Evolutionary conservation across 1,140 invertebrate genomes (phyloP).

Genomic region (Drosophila nigrodunni): DNA sequence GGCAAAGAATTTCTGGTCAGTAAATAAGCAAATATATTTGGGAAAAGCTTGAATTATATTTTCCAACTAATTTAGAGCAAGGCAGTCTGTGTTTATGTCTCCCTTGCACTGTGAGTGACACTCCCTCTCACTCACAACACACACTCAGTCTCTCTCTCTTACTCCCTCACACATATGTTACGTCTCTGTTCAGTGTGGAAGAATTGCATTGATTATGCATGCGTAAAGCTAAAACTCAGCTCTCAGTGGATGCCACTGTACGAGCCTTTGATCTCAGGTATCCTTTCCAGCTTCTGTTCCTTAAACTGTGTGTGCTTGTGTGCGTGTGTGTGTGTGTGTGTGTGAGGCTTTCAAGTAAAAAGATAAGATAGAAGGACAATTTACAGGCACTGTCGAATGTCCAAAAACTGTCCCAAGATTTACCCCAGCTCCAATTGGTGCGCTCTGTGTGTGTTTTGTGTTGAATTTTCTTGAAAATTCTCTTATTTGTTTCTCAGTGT

Average conservation of each 20-base stretch:
- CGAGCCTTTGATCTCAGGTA: conserved; percentile 49
- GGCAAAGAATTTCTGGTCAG: conserved; percentile 4
- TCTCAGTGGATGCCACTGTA: conserved; percentile 35
- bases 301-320: background rate
- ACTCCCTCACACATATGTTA: conserved; percentile 5
- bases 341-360: conserved; percentile 68
- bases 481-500: conserved; percentile 52
- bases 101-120: conserved; percentile 20
- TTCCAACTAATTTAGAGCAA: conserved; percentile 68
- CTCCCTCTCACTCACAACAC: background rate
- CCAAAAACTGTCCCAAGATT: conserved; percentile 58
- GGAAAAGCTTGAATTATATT: conserved; percentile 61
- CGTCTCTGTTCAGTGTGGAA: conserved; percentile 40
- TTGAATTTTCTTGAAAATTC: conserved; percentile 77
- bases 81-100: conserved; percentile 15
- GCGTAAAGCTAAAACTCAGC: conserved; percentile 72
- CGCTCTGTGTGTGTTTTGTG: conserved; percentile 23
- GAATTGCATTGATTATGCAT: conserved; percentile 81
- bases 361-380: conserved; percentile 72
- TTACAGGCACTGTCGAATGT: conserved; percentile 33
- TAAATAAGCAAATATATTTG: conserved; percentile 33
- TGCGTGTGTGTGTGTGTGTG: conserved; percentile 27
- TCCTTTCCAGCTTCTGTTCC: conserved; percentile 15
- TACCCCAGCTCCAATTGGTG: conserved; percentile 43
- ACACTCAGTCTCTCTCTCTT: conserved; percentile 4